Evolutionary conservation across 2,797 vertebrate genomes (phyloP).

Genomic region (Emydoidea blandingii): DNA sequence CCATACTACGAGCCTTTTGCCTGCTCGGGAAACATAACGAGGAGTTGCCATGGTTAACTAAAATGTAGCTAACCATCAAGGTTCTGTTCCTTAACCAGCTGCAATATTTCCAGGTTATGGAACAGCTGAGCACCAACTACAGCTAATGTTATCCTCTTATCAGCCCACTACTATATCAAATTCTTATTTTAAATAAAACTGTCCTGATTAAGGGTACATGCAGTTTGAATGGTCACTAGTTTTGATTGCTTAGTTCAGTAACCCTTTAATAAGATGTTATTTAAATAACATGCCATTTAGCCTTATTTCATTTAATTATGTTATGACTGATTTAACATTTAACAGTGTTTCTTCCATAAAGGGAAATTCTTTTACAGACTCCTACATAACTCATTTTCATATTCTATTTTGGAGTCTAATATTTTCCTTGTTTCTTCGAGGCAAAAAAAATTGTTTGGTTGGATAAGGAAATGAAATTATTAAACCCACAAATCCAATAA

Average conservation of each 20-base stretch:
- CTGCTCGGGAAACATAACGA: not conserved
- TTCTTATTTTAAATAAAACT: not conserved
- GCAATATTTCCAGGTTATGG: not conserved
- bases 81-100: slow-evolving; percentile 36
- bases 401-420: not conserved
- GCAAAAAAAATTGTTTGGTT: not conserved
- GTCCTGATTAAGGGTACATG: not conserved
- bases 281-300: not conserved
- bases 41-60: not conserved
- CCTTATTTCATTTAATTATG: not conserved
- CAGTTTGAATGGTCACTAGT: not conserved
- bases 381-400: not conserved
- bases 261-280: not conserved
- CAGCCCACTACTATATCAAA: not conserved
- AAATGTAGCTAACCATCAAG: not conserved
- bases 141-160: not conserved
- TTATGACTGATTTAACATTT: not conserved
- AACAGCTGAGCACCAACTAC: not conserved
- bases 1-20: not conserved
- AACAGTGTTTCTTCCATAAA: not conserved
- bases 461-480: not conserved
- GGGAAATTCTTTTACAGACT: not conserved
- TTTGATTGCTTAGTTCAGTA: not conserved
- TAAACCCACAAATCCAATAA: not conserved
- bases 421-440: not conserved